These are phyloP conservation scores for Rhynchotus rufescens DNA, from an alignment of 2,797 vertebrate genomes.

Conservation along the genomic window DNA sequence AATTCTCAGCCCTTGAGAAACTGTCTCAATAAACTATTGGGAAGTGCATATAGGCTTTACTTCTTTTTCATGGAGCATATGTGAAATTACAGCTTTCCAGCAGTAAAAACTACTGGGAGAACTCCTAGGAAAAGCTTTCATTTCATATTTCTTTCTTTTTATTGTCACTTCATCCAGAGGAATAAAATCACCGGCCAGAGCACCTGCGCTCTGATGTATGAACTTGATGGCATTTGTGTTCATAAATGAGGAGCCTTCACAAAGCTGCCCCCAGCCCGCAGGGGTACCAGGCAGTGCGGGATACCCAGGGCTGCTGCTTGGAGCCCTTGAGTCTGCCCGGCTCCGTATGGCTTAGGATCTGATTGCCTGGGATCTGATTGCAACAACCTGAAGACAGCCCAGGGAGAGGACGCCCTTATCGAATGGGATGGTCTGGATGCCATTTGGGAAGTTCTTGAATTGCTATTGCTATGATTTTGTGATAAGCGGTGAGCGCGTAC, in stretches of 20 bases:
- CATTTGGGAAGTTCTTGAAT: not conserved
- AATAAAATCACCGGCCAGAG: rapidly evolving
- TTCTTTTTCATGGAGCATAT: not conserved
- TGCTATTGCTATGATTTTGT: slow-evolving; percentile 10
- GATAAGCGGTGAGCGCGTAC: not conserved
- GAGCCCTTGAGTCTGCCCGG: slow-evolving; percentile 13
- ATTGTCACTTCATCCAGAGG: not conserved
- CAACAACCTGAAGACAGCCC: slow-evolving; percentile 53
- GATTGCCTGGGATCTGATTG: slow-evolving; percentile 13
- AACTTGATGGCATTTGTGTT: rapidly evolving
- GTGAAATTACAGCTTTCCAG: not conserved
- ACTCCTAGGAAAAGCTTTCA: not conserved
- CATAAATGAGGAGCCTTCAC: rapidly evolving
- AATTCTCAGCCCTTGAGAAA: not conserved
- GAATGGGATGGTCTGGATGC: slow-evolving; percentile 36
- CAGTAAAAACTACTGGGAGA: not conserved
- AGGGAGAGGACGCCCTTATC: slow-evolving; percentile 24
- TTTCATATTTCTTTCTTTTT: not conserved
- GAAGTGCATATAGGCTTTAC: not conserved
- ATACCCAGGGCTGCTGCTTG: rapidly evolving
- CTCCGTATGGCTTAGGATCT: not conserved
- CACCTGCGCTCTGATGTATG: not conserved
- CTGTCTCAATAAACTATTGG: not conserved
- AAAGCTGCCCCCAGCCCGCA: rapidly evolving
- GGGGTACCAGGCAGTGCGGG: no score